These are phyloP conservation scores for Willisornis vidua DNA, from an alignment of 2,113 vertebrate genomes.

Conservation along the genomic window DNA sequence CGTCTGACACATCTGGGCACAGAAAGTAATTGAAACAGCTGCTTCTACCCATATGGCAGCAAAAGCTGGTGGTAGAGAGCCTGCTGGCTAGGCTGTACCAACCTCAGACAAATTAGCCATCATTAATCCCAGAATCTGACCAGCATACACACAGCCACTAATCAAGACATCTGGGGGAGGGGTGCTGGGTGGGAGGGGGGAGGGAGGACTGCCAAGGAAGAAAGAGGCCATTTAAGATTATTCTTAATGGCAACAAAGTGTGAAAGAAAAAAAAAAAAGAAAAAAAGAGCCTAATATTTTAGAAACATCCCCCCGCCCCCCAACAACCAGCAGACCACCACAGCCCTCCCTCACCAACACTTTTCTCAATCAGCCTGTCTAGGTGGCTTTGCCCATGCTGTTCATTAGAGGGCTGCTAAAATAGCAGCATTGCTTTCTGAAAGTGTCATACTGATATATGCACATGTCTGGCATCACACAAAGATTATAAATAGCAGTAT, in stretches of 20 bases:
- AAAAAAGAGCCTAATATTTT: background rate
- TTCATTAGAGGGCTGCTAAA: conserved; percentile 60
- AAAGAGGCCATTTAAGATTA: conserved; percentile 55
- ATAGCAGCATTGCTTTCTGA: conserved; percentile 38
- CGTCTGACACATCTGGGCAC: conserved; percentile 99
- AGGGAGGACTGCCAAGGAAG: background rate
- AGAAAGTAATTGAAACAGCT: conserved; percentile 99
- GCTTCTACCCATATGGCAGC: conserved; percentile 98
- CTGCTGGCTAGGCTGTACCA: conserved; percentile 87
- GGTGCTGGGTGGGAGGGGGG: background rate
- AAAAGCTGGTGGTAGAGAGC: conserved; percentile 86
- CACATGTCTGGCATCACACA: conserved; percentile 46
- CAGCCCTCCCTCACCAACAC: background rate
- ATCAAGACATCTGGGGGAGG: conserved; percentile 94
- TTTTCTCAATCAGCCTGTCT: background rate
- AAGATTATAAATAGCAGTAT: conserved; percentile 33
- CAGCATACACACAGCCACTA: conserved; percentile 92
- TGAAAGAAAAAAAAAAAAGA: background rate
- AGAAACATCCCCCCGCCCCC: background rate
- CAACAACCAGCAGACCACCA: background rate
- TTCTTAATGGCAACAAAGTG: conserved; percentile 46
- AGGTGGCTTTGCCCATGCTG: conserved; percentile 43
- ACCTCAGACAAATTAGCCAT: conserved; percentile 99
- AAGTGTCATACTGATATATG: conserved; percentile 34
- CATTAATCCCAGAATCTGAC: conserved; percentile 99